Conservation (phyloP, 2,888 invertebrate genomes). For the Dryomyza anilis region DNA sequence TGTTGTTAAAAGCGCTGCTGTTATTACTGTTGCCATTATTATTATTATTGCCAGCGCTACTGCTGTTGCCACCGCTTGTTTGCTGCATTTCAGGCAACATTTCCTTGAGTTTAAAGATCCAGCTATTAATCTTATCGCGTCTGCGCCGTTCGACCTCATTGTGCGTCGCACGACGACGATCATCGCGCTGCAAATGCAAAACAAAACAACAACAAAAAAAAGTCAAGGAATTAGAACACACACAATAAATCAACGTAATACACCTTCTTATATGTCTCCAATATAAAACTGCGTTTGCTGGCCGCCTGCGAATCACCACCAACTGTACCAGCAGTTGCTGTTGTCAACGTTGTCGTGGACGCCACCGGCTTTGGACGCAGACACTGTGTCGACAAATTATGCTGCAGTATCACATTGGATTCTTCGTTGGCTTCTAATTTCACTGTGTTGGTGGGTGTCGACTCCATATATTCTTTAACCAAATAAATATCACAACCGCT, state of each 20-base stretch:
- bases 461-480: slow-evolving; percentile 44
- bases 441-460: not conserved
- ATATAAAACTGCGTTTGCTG: slow-evolving; percentile 40
- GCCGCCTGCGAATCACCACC: slow-evolving; percentile 19
- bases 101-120: slow-evolving; percentile 92
- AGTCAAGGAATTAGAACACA: not conserved
- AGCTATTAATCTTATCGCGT: slow-evolving; percentile 94
- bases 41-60: too few relatives aligned
- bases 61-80: slow-evolving; percentile 2
- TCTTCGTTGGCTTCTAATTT: slow-evolving; percentile 1
- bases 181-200: slow-evolving; percentile 72
- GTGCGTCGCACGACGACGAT: slow-evolving; percentile 88
- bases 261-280: slow-evolving; percentile 53
- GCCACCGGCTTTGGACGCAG: slow-evolving; percentile 4
- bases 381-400: not conserved
- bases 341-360: not conserved
- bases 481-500: slow-evolving; percentile 56
- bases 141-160: slow-evolving; percentile 94
- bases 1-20: too few relatives aligned
- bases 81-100: slow-evolving; percentile 70
- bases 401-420: not conserved
- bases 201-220: not conserved
- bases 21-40: too few relatives aligned
- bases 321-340: slow-evolving; percentile 12
- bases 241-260: not conserved